Base-by-base conservation (phyloP, 2,113 vertebrate genomes). In the Cichladusa arquata region DNA sequence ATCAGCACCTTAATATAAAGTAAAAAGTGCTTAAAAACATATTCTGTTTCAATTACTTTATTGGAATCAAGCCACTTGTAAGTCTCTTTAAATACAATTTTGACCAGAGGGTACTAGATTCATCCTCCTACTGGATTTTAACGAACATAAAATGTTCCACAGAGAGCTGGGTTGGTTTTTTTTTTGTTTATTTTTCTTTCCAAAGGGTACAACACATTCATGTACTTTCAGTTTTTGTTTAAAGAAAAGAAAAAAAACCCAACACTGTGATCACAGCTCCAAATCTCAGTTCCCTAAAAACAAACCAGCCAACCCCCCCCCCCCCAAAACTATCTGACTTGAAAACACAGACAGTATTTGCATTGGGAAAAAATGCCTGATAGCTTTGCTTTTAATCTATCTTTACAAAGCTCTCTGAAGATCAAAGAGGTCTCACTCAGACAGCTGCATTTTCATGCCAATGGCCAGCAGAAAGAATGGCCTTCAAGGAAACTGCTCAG, bases 371-470 rank as follows among this genome's bases (percentile, higher is more conserved):
- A 97, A 95, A 81, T 56, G 85, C 87, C 95, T 74, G 67, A 95
- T 87, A 96, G 95, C 70, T 94, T 95, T 94, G 89, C 93, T 96
- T 97, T 92, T 96, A 97, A 96, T 96, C 90, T 96, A 36, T 94
- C 91, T 95, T 95, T 92, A 96, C 94, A 95, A 95, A 96, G 88
- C 96, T 90, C 95, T 97, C 95, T 78, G 88, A 96, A 97, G 96
- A 98, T 97, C 96, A 97, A 97, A 98, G 92, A 94, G 86, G 93
- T 86, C 96, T 97, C 70, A 8, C 76, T 93, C 78, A 91, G 87
- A 88, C 88, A 96, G 95, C 92, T 86, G 93, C 80, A 92, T 96
- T 98, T 96, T 96, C 95, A 96, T 96, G 92, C 93, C 96, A 96
- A 73, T 95, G 94, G 92, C 89, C 86, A 95, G 74, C 80, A 94